phyloP scores from a whole-genome alignment of 2,797 vertebrate genomes.

The Rhincodon typus region DNA sequence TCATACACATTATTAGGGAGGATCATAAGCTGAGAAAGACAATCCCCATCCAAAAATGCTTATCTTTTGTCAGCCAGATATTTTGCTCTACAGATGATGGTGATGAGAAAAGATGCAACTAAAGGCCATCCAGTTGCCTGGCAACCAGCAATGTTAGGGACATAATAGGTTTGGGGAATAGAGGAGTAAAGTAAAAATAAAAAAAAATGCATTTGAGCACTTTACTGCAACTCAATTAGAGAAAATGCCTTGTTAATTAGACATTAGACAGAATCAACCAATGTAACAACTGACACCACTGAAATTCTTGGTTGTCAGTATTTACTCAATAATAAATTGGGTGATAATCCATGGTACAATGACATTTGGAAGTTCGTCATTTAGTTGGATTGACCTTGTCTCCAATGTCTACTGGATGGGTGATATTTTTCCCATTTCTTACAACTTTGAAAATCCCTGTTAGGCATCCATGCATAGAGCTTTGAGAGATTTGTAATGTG shows the following conservation, averaged over 20 bases:
- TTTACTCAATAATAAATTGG: not conserved
- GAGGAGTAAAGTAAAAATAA: not conserved
- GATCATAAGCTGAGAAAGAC: not conserved
- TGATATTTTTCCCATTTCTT: constrained; percentile 50
- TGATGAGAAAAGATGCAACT: not conserved
- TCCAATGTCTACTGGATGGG: constrained; percentile 62
- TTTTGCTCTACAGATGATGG: not conserved
- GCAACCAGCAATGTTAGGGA: not conserved
- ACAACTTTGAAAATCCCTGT: constrained; percentile 57
- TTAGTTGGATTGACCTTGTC: constrained; percentile 51
- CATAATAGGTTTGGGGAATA: not conserved
- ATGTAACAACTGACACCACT: not conserved
- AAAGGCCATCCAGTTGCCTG: not conserved
- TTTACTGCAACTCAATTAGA: constrained; percentile 15
- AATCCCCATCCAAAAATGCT: not conserved
- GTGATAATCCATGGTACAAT: not conserved
- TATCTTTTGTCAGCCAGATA: not conserved
- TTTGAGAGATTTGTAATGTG: constrained; percentile 59
- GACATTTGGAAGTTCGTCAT: not conserved
- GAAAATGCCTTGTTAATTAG: not conserved
- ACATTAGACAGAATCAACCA: constrained; percentile 29
- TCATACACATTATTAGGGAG: not conserved
- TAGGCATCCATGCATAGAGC: constrained; percentile 51
- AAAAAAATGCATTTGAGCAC: not conserved
- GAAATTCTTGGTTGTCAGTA: not conserved